Conservation (phyloP, 92 coral and sea anemone genomes). For the Porites rus region DNA sequence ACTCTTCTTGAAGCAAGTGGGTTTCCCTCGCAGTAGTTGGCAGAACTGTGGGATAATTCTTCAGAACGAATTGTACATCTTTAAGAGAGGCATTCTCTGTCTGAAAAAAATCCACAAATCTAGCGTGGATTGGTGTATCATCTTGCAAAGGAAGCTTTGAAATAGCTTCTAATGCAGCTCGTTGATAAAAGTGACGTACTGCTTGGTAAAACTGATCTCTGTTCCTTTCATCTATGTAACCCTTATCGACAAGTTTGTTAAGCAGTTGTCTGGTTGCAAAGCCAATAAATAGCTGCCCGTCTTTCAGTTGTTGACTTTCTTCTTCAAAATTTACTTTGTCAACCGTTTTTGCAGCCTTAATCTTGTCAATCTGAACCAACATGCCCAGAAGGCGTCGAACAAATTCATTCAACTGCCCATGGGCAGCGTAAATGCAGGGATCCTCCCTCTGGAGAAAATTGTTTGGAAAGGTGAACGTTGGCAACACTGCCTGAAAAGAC, state of each 20-base stretch:
- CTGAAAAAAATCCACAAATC: conserved; percentile 60
- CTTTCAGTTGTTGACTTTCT: conserved; percentile 39
- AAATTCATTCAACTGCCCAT: conserved; percentile 43
- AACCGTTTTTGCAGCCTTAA: conserved; percentile 34
- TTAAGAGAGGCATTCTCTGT: conserved; percentile 46
- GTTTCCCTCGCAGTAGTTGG: conserved; percentile 16
- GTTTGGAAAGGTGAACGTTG: conserved; percentile 13
- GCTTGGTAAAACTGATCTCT: conserved; percentile 49
- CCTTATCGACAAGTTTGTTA: conserved; percentile 35
- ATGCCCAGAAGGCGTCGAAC: conserved; percentile 39
- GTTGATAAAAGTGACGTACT: too few relatives aligned
- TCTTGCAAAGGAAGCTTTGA: neutral
- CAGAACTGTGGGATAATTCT: conserved; percentile 42
- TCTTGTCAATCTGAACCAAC: conserved; percentile 37
- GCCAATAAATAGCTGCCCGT: conserved; percentile 54
- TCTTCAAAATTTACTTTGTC: conserved; percentile 24
- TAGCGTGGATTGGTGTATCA: conserved; percentile 40
- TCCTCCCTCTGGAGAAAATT: conserved; percentile 58
- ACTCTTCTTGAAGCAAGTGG: conserved; percentile 36
- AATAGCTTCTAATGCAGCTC: too few relatives aligned
- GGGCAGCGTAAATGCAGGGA: conserved; percentile 50
- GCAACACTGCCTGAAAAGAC: conserved; percentile 32
- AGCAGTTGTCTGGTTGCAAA: conserved; percentile 32
- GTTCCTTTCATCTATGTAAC: conserved; percentile 37
- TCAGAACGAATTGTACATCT: conserved; percentile 52